Base-by-base conservation (phyloP, 2,888 invertebrate species). In the Mesodorylaimus sp. region DNA sequence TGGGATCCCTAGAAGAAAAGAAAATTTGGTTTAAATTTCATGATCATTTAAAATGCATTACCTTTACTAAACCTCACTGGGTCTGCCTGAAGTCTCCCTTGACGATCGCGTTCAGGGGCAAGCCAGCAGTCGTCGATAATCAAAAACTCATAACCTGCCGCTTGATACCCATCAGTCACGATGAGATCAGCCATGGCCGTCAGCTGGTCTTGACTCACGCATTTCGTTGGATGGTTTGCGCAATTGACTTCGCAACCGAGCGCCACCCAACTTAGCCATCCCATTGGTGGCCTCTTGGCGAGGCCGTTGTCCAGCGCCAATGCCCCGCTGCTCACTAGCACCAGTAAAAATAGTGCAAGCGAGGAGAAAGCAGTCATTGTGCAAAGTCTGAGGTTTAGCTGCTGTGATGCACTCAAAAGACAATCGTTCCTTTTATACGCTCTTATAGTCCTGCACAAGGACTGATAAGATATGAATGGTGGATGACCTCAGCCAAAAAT, bases 1-100 rank as follows among this genome's bases (percentile, higher is more conserved):
- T 46, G 54, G 54, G 52, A 63, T 39, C 21, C 41, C 41, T 39
- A 21, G 21, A 39, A 39, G 89, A 72, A 91, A 91, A n/a, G n/a
- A n/a, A n/a, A n/a, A n/a, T n/a, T n/a, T n/a, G n/a, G n/a, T n/a
- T n/a, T n/a, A n/a, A n/a, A n/a, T n/a, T n/a, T n/a, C n/a, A n/a
- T n/a, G n/a, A n/a, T n/a, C n/a, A n/a, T n/a, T n/a, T n/a, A n/a
- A n/a, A n/a, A n/a, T n/a, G n/a, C n/a, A n/a, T n/a, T n/a, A 42
- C 64, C 64, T 36, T 56, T 53, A 1, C 65, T 61, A 52, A 64
- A 64, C n/a, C 64, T 48, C 3, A 50, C 54, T 45, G 49, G 50
- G 48, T 64, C 55, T n/a, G 65, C 56, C 5, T 60, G 55, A n/a
- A 64, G 54, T 7, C 48, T 29, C 16, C 62, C 61, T 26, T 45